Evolutionary conservation across 2,888 invertebrate species (phyloP).

Genomic region (Philonicus albiceps): DNA sequence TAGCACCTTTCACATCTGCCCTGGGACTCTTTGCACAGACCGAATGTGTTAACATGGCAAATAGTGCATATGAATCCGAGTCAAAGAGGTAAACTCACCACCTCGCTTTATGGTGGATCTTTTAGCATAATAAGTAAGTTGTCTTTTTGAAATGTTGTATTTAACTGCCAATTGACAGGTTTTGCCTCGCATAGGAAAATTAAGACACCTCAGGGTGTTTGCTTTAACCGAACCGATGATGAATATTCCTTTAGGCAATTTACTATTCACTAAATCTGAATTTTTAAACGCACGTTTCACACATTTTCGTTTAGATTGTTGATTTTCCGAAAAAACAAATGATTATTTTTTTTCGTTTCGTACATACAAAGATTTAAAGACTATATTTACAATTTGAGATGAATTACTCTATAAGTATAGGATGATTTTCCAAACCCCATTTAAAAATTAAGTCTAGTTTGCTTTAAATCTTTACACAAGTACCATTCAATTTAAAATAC

Average conservation of each 20-base stretch:
- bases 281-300: constrained; percentile 19
- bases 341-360: neutral
- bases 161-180: constrained; percentile 25
- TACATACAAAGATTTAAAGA: neutral
- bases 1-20: constrained; percentile 16
- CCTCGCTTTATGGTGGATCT: neutral
- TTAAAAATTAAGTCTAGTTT: too few relatives aligned
- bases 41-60: neutral
- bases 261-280: constrained; percentile 8
- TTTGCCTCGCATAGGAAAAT: constrained; percentile 6
- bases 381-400: neutral
- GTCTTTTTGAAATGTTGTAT: constrained; percentile 25
- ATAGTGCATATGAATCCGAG: constrained; percentile 1
- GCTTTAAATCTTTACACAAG: neutral
- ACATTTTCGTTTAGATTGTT: constrained; percentile 2
- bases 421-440: too few relatives aligned
- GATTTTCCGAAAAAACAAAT: neutral
- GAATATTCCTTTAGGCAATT: neutral
- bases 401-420: neutral
- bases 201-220: neutral
- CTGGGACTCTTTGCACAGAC: neutral
- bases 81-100: neutral
- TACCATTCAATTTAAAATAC: neutral
- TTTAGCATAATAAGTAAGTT: constrained; percentile 3
- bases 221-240: neutral